Conservation (phyloP, 2,888 invertebrate genomes). For the Nebria brevicollis region DNA sequence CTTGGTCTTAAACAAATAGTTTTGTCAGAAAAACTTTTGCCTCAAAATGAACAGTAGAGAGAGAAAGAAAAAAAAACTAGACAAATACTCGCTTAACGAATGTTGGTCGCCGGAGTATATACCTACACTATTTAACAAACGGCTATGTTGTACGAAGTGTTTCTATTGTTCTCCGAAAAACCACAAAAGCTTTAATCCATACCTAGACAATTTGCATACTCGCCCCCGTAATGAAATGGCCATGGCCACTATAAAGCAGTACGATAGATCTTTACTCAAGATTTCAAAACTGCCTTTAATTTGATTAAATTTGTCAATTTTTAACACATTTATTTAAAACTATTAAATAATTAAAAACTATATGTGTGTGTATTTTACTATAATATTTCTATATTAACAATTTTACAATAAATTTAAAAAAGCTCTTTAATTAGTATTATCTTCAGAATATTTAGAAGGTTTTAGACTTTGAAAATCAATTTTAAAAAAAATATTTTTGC, state of each 20-base stretch:
- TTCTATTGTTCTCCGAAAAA: background rate
- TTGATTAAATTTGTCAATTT: too few relatives aligned
- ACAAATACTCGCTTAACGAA: background rate
- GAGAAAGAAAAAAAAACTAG: background rate
- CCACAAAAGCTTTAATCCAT: constrained; percentile 11
- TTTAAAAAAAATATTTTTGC: too few relatives aligned
- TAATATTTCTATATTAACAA: too few relatives aligned
- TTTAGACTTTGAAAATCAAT: too few relatives aligned
- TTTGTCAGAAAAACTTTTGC: background rate
- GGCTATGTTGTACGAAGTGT: background rate
- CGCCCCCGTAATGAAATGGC: background rate
- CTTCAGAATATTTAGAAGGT: too few relatives aligned
- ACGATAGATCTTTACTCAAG: too few relatives aligned
- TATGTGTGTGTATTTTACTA: too few relatives aligned
- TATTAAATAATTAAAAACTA: too few relatives aligned
- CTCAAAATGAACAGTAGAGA: background rate
- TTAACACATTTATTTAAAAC: too few relatives aligned
- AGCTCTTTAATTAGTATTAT: too few relatives aligned
- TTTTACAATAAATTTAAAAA: too few relatives aligned
- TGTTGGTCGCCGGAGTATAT: background rate
- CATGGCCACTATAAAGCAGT: background rate
- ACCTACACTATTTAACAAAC: background rate
- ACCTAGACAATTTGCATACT: constrained; percentile 4
- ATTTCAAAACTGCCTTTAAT: too few relatives aligned
- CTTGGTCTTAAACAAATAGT: constrained; percentile 1